These are phyloP conservation scores for Caenorhabditis macrosperma DNA, from an alignment of 2,888 invertebrate genomes.

Conservation along the genomic window DNA sequence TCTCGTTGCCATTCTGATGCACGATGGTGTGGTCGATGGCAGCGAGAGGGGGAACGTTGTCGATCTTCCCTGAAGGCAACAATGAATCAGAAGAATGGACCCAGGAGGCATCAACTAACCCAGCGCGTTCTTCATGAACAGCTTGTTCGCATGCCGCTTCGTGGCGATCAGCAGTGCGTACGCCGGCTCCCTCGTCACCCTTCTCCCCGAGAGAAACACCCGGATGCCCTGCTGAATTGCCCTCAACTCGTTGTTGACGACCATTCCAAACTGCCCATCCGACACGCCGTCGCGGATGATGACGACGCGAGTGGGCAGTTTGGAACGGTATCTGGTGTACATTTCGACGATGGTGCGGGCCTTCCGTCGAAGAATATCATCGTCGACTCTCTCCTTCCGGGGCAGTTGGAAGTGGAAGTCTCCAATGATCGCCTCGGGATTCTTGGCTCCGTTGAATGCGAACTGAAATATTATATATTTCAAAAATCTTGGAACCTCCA, in stretches of 20 bases:
- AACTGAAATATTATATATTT: no score
- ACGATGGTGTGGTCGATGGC: constrained; percentile 66
- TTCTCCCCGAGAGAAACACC: constrained; percentile 17
- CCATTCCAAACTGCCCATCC: constrained; percentile 65
- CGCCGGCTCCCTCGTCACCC: constrained; percentile 32
- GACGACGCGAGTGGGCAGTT: constrained; percentile 53
- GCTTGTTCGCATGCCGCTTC: constrained; percentile 71
- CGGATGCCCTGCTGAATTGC: constrained; percentile 47
- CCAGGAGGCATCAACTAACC: background rate
- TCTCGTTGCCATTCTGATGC: constrained; percentile 65
- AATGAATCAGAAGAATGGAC: background rate
- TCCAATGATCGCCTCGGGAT: constrained; percentile 57
- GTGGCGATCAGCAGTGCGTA: constrained; percentile 71
- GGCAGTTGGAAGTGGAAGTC: constrained; percentile 66
- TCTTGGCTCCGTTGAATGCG: constrained; percentile 57
- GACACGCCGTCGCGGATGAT: constrained; percentile 67
- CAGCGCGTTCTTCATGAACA: constrained; percentile 28
- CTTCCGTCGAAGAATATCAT: constrained; percentile 40
- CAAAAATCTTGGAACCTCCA: no score
- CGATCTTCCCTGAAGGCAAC: constrained; percentile 8
- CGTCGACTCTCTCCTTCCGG: constrained; percentile 56
- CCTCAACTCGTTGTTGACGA: constrained; percentile 43
- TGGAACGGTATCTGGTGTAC: constrained; percentile 31
- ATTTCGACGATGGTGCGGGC: constrained; percentile 52
- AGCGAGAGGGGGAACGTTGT: constrained; percentile 66